Percentiles rank a stretch among this genome's conserved stretches.
Conservation (phyloP, 2,797 vertebrate genomes). For the Gobionotothen gibberifrons region DNA sequence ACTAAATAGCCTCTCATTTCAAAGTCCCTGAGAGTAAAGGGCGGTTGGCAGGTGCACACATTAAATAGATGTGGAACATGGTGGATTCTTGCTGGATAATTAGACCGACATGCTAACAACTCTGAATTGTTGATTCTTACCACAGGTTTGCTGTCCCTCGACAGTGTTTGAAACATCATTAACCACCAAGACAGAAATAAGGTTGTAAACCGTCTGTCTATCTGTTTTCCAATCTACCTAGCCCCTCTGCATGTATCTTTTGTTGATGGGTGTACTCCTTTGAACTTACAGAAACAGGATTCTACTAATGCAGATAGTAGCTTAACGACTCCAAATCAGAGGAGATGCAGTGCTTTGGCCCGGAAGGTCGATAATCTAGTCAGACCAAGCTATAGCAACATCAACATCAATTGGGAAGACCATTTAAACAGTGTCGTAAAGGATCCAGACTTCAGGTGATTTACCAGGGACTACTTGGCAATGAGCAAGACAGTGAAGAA, state of each 20-base stretch:
- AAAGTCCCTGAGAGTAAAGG: conserved; percentile 33
- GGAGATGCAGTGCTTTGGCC: conserved; percentile 45
- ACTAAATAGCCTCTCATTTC: conserved; percentile 45
- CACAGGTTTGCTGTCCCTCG: too few relatives aligned
- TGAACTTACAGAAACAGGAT: conserved; percentile 50
- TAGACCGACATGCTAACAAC: conserved; percentile 39
- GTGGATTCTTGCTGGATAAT: conserved; percentile 20
- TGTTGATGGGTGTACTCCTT: conserved; percentile 46
- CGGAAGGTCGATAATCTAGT: conserved; percentile 53
- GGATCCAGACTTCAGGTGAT: conserved; percentile 34
- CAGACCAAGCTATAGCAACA: conserved; percentile 52
- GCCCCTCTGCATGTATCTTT: conserved; percentile 24
- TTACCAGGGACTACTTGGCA: conserved; percentile 38
- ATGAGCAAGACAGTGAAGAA: conserved; percentile 21
- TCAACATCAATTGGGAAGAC: conserved; percentile 57
- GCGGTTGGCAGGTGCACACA: conserved; percentile 35
- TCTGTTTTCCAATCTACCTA: conserved; percentile 5
- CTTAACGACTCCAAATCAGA: conserved; percentile 58
- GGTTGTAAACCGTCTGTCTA: conserved; percentile 12
- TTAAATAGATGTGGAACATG: conserved; percentile 17
- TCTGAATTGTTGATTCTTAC: background rate
- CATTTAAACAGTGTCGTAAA: conserved; percentile 52
- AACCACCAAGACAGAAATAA: conserved; percentile 21
- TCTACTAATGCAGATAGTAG: conserved; percentile 49
- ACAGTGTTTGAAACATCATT: conserved; percentile 23